phyloP scores from a whole-genome alignment of 2,888 invertebrate species.

The Notodonta ziczac region DNA sequence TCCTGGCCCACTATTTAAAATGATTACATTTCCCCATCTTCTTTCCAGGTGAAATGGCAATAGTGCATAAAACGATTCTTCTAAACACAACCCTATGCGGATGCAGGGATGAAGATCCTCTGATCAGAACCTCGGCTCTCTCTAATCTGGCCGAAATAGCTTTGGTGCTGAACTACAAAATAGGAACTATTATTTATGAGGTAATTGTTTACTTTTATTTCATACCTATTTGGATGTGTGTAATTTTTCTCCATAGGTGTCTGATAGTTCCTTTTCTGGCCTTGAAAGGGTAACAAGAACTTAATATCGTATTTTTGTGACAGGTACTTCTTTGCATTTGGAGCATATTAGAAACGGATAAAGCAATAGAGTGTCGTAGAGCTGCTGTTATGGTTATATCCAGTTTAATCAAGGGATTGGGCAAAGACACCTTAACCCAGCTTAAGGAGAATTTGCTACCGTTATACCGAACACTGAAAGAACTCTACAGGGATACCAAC shows the following conservation, averaged over 20 bases:
- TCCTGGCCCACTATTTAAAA: neutral
- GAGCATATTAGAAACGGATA: conserved; percentile 88
- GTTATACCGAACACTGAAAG: conserved; percentile 89
- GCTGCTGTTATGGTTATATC: conserved; percentile 92
- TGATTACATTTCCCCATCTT: neutral
- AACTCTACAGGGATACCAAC: conserved; percentile 84
- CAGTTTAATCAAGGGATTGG: conserved; percentile 90
- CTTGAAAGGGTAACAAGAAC: too few species aligned
- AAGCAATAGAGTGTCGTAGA: conserved; percentile 89
- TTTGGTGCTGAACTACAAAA: conserved; percentile 88
- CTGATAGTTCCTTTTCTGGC: too few species aligned
- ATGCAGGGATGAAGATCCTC: conserved; percentile 87
- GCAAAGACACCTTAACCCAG: conserved; percentile 87
- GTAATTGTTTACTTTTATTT: conserved; percentile 60
- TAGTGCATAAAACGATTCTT: conserved; percentile 87
- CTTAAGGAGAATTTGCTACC: conserved; percentile 88
- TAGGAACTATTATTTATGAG: conserved; percentile 90
- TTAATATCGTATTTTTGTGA: conserved; percentile 39
- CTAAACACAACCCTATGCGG: conserved; percentile 89
- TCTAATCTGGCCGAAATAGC: conserved; percentile 94
- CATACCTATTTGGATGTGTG: too few species aligned
- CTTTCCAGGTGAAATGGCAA: conserved; percentile 88
- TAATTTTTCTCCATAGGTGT: too few species aligned
- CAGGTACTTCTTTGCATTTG: conserved; percentile 90
- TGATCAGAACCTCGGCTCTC: conserved; percentile 91